Percentiles rank a stretch among this genome's conserved stretches.
phyloP scores from a whole-genome alignment of 2,113 vertebrate species.

The Gallinago undulata region DNA sequence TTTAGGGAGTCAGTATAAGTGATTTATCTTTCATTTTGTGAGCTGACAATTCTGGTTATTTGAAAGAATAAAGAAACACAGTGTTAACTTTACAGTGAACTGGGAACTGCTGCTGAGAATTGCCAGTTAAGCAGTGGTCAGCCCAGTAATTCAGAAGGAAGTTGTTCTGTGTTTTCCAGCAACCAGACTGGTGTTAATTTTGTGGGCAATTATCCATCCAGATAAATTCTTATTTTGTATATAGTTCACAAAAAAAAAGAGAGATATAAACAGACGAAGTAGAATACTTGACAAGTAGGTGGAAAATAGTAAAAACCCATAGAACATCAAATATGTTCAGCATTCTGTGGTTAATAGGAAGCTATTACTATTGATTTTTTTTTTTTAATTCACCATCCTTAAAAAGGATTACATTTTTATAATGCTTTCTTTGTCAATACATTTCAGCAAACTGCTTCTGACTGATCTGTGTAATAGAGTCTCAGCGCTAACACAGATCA shows the following conservation, averaged over 20 bases:
- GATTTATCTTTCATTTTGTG: not conserved
- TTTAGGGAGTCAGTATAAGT: not conserved
- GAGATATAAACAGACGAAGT: not conserved
- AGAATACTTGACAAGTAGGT: not conserved
- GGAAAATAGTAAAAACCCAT: not conserved
- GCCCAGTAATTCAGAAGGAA: not conserved
- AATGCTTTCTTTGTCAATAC: not conserved
- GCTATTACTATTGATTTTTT: not conserved
- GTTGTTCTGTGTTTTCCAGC: not conserved
- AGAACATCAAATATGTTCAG: not conserved
- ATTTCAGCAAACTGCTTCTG: not conserved
- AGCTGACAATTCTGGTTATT: not conserved
- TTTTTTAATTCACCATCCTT: not conserved
- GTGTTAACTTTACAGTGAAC: not conserved
- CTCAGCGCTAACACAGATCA: not conserved
- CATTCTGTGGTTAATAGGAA: conserved; percentile 3
- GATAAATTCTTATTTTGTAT: not conserved
- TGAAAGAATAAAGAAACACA: not conserved
- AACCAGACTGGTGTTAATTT: not conserved
- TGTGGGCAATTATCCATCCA: not conserved
- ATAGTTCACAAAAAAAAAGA: not conserved
- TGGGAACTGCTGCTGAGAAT: not conserved
- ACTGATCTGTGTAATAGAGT: not conserved
- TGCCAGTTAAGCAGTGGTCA: not conserved
- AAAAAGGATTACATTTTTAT: not conserved